phyloP scores from a whole-genome alignment of 2,888 invertebrate genomes.

The Hydroisotoma schaefferi region DNA sequence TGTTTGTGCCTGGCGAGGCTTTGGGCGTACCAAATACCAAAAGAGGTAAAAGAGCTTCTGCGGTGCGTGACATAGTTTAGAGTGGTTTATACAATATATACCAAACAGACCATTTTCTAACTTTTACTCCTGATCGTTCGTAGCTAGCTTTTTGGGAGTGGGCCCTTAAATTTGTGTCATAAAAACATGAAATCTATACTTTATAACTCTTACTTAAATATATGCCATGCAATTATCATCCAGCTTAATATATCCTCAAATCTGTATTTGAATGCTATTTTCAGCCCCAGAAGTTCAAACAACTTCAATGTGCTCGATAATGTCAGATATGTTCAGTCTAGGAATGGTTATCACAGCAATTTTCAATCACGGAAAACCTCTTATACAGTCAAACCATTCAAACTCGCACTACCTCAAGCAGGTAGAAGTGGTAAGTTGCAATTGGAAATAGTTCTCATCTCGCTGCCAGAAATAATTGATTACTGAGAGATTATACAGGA shows the following conservation, averaged over 20 bases:
- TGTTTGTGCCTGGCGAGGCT: too few species aligned
- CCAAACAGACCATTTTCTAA: too few species aligned
- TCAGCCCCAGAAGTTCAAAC: conserved; percentile 91
- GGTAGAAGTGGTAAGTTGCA: conserved; percentile 69
- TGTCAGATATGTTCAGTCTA: conserved; percentile 92
- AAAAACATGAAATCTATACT: too few species aligned
- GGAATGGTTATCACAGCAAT: conserved; percentile 91
- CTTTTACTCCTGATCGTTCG: too few species aligned
- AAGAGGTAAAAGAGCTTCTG: too few species aligned
- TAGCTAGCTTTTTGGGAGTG: too few species aligned
- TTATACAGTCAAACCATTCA: conserved; percentile 88
- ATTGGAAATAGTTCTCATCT: background rate
- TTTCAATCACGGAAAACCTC: conserved; percentile 82
- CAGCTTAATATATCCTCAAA: background rate
- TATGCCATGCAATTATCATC: background rate
- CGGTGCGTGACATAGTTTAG: too few species aligned
- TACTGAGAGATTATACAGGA: too few species aligned
- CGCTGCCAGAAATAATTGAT: background rate
- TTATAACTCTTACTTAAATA: too few species aligned
- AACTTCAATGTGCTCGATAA: conserved; percentile 73
- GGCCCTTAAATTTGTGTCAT: too few species aligned
- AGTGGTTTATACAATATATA: too few species aligned
- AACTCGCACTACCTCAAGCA: conserved; percentile 84
- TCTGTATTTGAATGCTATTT: conserved; percentile 30
- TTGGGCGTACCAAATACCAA: too few species aligned